Percentiles rank a stretch among this genome's conserved stretches.
phyloP scores from a whole-genome alignment of 2,797 vertebrate genomes.

The Vireo griseus region DNA sequence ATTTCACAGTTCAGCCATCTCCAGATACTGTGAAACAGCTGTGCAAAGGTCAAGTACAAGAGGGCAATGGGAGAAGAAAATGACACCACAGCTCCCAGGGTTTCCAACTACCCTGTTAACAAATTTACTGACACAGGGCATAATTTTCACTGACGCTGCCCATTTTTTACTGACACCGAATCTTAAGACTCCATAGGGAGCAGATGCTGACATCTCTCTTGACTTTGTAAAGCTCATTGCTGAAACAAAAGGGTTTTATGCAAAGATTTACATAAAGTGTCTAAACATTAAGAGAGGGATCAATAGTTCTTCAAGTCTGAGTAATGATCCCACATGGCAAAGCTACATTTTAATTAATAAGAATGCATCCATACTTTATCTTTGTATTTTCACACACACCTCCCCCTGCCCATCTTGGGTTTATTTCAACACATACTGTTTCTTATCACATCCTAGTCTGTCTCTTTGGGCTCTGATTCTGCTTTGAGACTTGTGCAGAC shows the following conservation, averaged over 20 bases:
- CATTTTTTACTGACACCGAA: constrained; percentile 44
- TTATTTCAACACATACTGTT: not conserved
- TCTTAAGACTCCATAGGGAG: constrained; percentile 57
- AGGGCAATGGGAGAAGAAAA: constrained; percentile 50
- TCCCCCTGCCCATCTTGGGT: not conserved
- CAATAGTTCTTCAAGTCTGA: constrained; percentile 49
- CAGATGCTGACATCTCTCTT: constrained; percentile 36
- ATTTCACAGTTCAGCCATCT: constrained; percentile 60
- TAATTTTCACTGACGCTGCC: constrained; percentile 58
- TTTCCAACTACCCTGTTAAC: constrained; percentile 47
- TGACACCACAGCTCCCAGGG: constrained; percentile 19
- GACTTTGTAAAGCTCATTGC: constrained; percentile 57
- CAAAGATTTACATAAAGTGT: constrained; percentile 66
- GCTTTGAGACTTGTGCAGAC: not conserved
- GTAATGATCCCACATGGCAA: constrained; percentile 39
- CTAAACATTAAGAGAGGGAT: constrained; percentile 47
- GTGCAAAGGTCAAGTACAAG: constrained; percentile 57
- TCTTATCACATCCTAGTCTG: not conserved
- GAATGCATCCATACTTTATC: not conserved
- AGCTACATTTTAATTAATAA: constrained; percentile 41
- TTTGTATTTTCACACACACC: not conserved
- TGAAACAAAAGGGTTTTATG: constrained; percentile 54
- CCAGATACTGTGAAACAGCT: constrained; percentile 50
- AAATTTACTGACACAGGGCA: constrained; percentile 59
- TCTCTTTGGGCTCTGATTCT: not conserved